Base-by-base conservation (phyloP, 2,888 invertebrate genomes). In the Epinotia nisella region DNA sequence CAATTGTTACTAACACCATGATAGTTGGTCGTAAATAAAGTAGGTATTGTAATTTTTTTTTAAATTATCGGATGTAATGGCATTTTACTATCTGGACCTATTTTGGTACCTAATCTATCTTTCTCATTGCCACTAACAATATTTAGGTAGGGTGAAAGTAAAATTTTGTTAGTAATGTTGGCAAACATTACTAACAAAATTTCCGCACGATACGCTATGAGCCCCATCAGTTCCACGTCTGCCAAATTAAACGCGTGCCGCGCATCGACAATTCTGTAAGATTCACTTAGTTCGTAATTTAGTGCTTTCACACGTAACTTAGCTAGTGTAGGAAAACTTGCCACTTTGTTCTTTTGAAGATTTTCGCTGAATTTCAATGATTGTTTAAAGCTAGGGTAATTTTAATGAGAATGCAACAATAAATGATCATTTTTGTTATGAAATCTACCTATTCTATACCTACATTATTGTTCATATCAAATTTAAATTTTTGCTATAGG, bases 241-340 rank as follows among this genome's bases (percentile, higher is more conserved):
- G 80, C 75, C 75, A 82, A 85, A 81, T 85, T 82, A 56, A 80
- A 72, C 72, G 78, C 85, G 84, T 84, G 85, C 59, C 74, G 67
- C 68, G 83, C 81, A 85, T 85, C 77, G 77, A 75, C 74, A 78
- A 77, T 70, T 75, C 74, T 68, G 73, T 74, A 75, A 78, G 78
- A 81, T 83, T 81, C 82, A 82, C 82, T 85, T 82, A 83, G 80
- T 79, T 71, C 75, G 75, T 77, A 76, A 81, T 83, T 83, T 83
- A 77, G 78, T 77, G 75, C 75, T 78, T 79, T 79, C 79, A 79
- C 67, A 71, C 65, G 71, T 66, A 66, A 11, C 35, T 15, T 45
- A 41, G 56, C 10, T 39, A 39, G 41, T 13, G 10, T 41, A 39
- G 19, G 9, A 45, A 45, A 58, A 58, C 56, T 67, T 51, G 61